phyloP scores from a whole-genome alignment of 1,140 invertebrate genomes.

The Tetragonula clypearis region DNA sequence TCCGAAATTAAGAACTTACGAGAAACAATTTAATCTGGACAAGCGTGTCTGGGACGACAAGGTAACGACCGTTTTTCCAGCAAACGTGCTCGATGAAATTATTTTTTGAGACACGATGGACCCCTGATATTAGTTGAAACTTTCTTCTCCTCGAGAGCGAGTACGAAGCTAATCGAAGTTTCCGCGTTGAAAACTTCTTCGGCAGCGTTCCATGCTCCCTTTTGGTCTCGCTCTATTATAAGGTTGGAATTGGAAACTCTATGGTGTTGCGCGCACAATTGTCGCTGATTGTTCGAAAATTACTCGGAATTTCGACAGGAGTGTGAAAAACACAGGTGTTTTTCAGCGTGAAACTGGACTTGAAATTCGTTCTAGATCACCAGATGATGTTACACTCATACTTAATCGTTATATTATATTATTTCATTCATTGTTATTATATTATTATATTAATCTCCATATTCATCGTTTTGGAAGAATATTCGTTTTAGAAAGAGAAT shows the following conservation, averaged over 20 bases:
- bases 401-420: too few relatives aligned
- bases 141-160: conserved; percentile 1
- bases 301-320: background rate
- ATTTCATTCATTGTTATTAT: too few relatives aligned
- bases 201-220: too few relatives aligned
- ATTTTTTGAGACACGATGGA: conserved; percentile 11
- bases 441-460: too few relatives aligned
- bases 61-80: background rate
- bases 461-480: too few relatives aligned
- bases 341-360: too few relatives aligned
- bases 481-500: too few relatives aligned
- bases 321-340: background rate
- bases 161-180: conserved; percentile 27
- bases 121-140: conserved; percentile 31
- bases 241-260: conserved; percentile 5
- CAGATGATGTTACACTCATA: too few relatives aligned
- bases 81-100: background rate
- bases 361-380: too few relatives aligned
- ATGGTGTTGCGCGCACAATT: too few relatives aligned
- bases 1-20: background rate
- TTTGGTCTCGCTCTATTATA: too few relatives aligned
- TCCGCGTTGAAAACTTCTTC: background rate
- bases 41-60: background rate
- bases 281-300: background rate
- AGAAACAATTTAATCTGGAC: background rate